A percentile compares a stretch with the other conserved stretches of the same genome.
Evolutionary conservation across 2,113 vertebrate genomes (phyloP).

Genomic region (Tachycineta bicolor): DNA sequence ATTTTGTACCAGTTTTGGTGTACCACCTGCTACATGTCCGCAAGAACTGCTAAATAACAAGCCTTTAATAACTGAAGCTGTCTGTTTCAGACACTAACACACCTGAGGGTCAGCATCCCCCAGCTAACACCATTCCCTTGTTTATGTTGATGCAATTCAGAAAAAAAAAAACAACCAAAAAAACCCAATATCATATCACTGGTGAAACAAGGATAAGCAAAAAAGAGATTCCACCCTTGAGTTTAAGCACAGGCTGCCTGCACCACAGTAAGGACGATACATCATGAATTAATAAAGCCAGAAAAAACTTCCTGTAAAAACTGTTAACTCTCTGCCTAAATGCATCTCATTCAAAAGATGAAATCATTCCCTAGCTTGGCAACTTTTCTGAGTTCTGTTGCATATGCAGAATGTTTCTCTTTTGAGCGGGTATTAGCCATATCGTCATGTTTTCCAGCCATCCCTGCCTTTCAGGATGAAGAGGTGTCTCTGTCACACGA

Average conservation of each 20-base stretch:
- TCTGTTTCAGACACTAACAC: neutral
- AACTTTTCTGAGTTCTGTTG: neutral
- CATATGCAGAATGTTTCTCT: neutral
- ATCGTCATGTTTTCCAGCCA: neutral
- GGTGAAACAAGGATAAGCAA: neutral
- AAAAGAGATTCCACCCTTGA: neutral
- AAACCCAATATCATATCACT: neutral
- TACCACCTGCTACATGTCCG: neutral
- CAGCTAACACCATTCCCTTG: neutral
- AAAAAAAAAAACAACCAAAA: neutral
- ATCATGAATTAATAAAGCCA: neutral
- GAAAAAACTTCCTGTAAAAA: neutral
- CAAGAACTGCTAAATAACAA: neutral
- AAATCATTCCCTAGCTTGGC: neutral
- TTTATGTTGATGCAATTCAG: neutral
- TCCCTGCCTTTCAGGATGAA: neutral
- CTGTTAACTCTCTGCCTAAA: neutral
- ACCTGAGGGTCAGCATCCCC: too few species aligned
- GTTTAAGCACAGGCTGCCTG: neutral
- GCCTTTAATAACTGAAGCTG: neutral
- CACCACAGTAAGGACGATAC: neutral
- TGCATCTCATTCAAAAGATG: neutral
- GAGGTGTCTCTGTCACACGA: neutral
- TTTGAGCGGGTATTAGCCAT: neutral
- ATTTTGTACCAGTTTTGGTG: neutral